Percentiles rank a stretch among this genome's conserved stretches.
Evolutionary conservation across 2,888 invertebrate genomes (phyloP).

Genomic region (Hypercompe scribonia): DNA sequence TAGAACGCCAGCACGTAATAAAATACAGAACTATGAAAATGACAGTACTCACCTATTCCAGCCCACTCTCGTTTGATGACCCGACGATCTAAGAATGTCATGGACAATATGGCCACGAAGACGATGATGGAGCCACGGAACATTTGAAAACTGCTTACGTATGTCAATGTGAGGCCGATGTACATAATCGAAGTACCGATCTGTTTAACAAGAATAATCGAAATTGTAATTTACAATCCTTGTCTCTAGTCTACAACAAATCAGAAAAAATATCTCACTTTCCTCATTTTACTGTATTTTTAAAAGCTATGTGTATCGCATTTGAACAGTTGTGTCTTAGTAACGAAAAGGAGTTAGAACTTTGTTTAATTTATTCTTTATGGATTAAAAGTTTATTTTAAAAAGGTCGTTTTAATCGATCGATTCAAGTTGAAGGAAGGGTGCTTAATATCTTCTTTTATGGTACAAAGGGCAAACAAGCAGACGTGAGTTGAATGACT

Average conservation of each 20-base stretch:
- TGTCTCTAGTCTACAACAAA: not conserved
- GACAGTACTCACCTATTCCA: constrained; percentile 87
- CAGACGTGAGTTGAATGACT: too few relatives aligned
- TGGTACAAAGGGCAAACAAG: too few relatives aligned
- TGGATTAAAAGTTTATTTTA: too few relatives aligned
- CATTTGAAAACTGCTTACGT: constrained; percentile 98
- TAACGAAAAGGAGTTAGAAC: too few relatives aligned
- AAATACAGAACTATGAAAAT: not conserved
- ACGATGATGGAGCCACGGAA: constrained; percentile 95
- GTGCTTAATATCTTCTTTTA: too few relatives aligned
- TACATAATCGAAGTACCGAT: constrained; percentile 96
- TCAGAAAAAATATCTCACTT: too few relatives aligned
- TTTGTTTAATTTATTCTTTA: too few relatives aligned
- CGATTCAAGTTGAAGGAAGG: too few relatives aligned
- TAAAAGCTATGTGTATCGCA: too few relatives aligned
- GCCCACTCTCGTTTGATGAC: constrained; percentile 90
- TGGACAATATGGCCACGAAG: constrained; percentile 95
- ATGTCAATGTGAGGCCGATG: constrained; percentile 95
- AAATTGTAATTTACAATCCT: not conserved
- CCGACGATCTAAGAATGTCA: constrained; percentile 90
- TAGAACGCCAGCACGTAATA: not conserved
- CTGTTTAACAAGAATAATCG: constrained; percentile 52
- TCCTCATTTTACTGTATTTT: too few relatives aligned
- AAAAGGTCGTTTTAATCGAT: too few relatives aligned
- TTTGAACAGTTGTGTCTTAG: too few relatives aligned